Conservation (phyloP, 2,888 invertebrate genomes). For the Drosophila lacicola region DNA sequence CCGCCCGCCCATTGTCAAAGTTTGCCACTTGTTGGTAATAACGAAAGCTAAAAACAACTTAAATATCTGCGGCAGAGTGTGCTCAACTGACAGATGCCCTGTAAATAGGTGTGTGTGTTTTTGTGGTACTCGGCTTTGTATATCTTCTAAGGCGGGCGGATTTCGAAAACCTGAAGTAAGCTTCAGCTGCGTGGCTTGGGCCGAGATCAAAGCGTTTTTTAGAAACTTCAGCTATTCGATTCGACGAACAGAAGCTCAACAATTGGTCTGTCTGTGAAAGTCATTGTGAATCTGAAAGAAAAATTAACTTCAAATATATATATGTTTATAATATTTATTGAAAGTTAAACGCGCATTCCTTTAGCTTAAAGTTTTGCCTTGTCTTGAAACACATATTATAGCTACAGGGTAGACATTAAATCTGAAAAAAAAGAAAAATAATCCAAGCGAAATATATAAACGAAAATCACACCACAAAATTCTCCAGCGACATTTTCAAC, state of each 20-base stretch:
- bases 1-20: slow-evolving; percentile 24
- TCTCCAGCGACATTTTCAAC: slow-evolving; percentile 79
- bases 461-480: slow-evolving; percentile 73
- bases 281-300: too few species aligned
- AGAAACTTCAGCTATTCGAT: too few species aligned
- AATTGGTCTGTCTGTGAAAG: too few species aligned
- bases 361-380: slow-evolving; percentile 2
- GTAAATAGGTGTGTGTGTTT: background rate
- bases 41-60: slow-evolving; percentile 17
- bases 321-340: too few species aligned
- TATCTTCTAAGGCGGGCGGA: too few species aligned
- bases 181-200: too few species aligned
- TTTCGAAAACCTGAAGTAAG: too few species aligned
- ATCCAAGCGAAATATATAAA: slow-evolving; percentile 44
- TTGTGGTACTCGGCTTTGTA: background rate
- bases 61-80: background rate
- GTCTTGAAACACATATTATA: background rate
- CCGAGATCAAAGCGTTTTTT: too few species aligned
- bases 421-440: slow-evolving; percentile 3
- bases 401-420: slow-evolving; percentile 18
- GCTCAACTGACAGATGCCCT: background rate
- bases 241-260: too few species aligned
- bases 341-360: too few species aligned
- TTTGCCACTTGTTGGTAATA: slow-evolving; percentile 50
- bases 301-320: too few species aligned